A percentile compares a stretch with the other conserved stretches of the same genome.
Conservation (phyloP, 2,888 invertebrate genomes). For the Heliconius cydno region DNA sequence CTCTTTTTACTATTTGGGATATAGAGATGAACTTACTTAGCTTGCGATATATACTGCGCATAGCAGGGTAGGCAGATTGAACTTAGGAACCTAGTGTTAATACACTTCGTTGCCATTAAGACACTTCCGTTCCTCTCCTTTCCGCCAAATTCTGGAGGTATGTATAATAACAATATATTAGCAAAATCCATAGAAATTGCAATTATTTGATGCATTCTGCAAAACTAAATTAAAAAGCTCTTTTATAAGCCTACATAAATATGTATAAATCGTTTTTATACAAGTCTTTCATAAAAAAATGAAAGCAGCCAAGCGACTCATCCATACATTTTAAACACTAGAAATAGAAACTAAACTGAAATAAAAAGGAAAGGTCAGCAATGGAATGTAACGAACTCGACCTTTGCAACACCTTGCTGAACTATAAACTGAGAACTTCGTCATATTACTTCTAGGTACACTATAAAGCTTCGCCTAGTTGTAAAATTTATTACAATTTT, state of each 20-base stretch:
- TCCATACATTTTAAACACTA: slow-evolving; percentile 24
- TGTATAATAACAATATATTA: too few species aligned
- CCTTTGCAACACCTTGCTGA: slow-evolving; percentile 57
- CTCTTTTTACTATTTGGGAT: too few species aligned
- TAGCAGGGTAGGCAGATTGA: too few species aligned
- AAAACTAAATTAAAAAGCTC: neutral
- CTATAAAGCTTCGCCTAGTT: neutral
- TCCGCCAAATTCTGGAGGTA: too few species aligned
- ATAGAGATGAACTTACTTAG: too few species aligned
- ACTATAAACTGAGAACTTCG: slow-evolving; percentile 19
- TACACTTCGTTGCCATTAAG: too few species aligned
- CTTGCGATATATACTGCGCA: too few species aligned
- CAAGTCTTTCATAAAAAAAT: slow-evolving; percentile 12
- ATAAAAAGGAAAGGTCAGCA: slow-evolving; percentile 51
- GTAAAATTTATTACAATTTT: neutral
- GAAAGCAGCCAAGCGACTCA: slow-evolving; percentile 9
- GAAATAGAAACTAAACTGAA: slow-evolving; percentile 31
- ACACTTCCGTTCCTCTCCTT: too few species aligned
- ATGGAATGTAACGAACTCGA: slow-evolving; percentile 65
- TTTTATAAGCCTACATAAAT: neutral
- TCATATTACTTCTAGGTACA: neutral
- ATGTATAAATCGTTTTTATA: neutral
- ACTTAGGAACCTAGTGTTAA: too few species aligned
- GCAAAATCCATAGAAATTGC: neutral
- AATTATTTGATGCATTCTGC: neutral